Conservation (phyloP, 92 coral and sea anemone genomes). For the Palythoa grandiflora region DNA sequence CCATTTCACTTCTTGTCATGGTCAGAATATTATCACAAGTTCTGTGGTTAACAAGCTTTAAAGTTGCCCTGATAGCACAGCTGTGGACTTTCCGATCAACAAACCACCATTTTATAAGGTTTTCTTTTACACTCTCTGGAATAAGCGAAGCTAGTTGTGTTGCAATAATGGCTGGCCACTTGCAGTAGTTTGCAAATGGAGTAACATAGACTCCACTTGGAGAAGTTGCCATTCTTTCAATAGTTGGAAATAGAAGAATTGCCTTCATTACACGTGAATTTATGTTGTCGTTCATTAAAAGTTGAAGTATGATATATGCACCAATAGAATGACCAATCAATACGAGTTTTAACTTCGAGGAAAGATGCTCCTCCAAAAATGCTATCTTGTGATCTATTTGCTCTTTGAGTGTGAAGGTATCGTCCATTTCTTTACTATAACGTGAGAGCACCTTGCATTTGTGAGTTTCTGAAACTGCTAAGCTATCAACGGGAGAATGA, state of each 20-base stretch:
- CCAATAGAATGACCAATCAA: conserved; percentile 97
- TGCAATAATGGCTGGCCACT: conserved; percentile 79
- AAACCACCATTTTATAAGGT: conserved; percentile 91
- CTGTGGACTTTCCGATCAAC: conserved; percentile 63
- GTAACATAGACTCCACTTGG: conserved; percentile 91
- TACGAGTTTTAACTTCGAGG: conserved; percentile 70
- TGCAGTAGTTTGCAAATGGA: conserved; percentile 81
- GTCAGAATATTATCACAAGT: conserved; percentile 72
- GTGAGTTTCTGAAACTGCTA: not conserved
- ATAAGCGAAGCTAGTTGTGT: conserved; percentile 71
- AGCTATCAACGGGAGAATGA: conserved; percentile 26
- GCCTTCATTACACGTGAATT: conserved; percentile 75
- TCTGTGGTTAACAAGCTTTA: conserved; percentile 74
- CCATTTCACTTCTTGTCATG: conserved; percentile 91
- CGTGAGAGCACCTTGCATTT: not conserved
- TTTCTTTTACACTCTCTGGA: conserved; percentile 68
- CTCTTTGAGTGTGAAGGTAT: conserved; percentile 63
- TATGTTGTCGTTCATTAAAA: conserved; percentile 65
- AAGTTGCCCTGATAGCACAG: conserved; percentile 70
- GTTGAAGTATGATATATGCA: conserved; percentile 87
- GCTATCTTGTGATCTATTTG: conserved; percentile 92
- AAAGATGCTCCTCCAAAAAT: conserved; percentile 82
- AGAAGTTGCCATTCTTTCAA: conserved; percentile 93
- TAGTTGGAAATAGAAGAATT: conserved; percentile 89
- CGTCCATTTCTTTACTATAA: not conserved